Conservation (phyloP, 2,888 invertebrate genomes). For the Unio delphinus region DNA sequence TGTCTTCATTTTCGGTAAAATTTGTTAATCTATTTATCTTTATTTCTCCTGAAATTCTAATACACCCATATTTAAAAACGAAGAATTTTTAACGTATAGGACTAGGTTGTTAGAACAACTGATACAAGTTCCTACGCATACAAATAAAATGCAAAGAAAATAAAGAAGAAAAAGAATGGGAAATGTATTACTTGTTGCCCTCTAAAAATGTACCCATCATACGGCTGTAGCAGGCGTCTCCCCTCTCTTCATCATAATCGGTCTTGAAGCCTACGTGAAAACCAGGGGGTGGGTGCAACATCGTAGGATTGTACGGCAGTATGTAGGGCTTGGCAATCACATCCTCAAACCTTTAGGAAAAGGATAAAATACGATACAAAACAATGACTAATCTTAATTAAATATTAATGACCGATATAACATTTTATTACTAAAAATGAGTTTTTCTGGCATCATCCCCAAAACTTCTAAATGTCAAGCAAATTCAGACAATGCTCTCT, state of each 20-base stretch:
- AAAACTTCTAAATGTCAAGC: too few relatives aligned
- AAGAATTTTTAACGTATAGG: too few relatives aligned
- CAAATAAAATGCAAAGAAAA: slow-evolving; percentile 3
- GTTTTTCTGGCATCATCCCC: too few relatives aligned
- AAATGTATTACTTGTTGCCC: slow-evolving; percentile 24
- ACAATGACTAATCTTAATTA: too few relatives aligned
- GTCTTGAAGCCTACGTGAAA: slow-evolving; percentile 18
- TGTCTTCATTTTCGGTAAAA: too few relatives aligned
- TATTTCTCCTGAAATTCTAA: too few relatives aligned
- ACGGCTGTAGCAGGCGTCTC: slow-evolving; percentile 50
- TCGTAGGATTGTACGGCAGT: slow-evolving; percentile 32
- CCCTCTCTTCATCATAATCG: slow-evolving; percentile 41
- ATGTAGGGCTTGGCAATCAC: slow-evolving; percentile 47
- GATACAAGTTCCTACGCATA: neutral
- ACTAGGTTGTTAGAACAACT: too few relatives aligned
- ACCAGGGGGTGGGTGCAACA: slow-evolving; percentile 17
- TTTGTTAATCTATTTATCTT: too few relatives aligned
- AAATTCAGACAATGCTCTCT: too few relatives aligned
- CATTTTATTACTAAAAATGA: too few relatives aligned
- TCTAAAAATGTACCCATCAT: slow-evolving; percentile 51
- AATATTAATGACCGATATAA: too few relatives aligned
- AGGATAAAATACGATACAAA: neutral
- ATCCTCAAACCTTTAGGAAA: slow-evolving; percentile 30
- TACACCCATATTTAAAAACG: too few relatives aligned
- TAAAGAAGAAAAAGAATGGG: neutral